A percentile compares a stretch with the other conserved stretches of the same genome.
These are phyloP conservation scores for Epizoanthus scotinus DNA, from an alignment of 92 coral and sea anemone species.

Conservation along the genomic window DNA sequence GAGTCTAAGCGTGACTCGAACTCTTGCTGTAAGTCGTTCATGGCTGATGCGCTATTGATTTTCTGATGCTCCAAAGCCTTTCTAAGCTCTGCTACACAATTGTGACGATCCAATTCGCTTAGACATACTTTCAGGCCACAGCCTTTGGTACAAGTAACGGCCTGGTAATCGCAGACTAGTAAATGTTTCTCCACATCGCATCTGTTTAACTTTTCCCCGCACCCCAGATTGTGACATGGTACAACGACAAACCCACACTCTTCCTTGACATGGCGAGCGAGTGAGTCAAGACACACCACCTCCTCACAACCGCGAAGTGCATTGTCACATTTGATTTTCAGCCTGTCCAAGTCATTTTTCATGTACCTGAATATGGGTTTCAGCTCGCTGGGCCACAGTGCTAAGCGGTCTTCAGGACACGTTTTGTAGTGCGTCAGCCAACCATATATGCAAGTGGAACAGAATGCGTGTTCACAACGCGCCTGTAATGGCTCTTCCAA, in stretches of 20 bases:
- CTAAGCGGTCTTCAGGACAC: slow-evolving; percentile 86
- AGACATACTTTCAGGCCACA: slow-evolving; percentile 81
- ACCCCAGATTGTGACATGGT: slow-evolving; percentile 73
- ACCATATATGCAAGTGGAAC: slow-evolving; percentile 74
- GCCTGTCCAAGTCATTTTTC: slow-evolving; percentile 77
- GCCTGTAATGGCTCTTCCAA: slow-evolving; percentile 88
- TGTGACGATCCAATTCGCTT: slow-evolving; percentile 72
- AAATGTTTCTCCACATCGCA: slow-evolving; percentile 76
- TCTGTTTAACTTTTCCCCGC: slow-evolving; percentile 68
- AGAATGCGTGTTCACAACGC: slow-evolving; percentile 90
- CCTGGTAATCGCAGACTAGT: slow-evolving; percentile 66
- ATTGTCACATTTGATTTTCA: slow-evolving; percentile 83
- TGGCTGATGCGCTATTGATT: slow-evolving; percentile 32
- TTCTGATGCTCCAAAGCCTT: slow-evolving; percentile 69
- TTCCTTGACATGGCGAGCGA: slow-evolving; percentile 75
- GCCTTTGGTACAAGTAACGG: slow-evolving; percentile 75
- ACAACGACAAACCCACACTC: slow-evolving; percentile 78
- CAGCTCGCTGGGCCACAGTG: slow-evolving; percentile 88
- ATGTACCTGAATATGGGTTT: slow-evolving; percentile 86
- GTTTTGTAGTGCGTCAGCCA: slow-evolving; percentile 87
- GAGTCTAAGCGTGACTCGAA: slow-evolving; percentile 77
- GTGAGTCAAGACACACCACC: slow-evolving; percentile 69
- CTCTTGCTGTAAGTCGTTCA: slow-evolving; percentile 63
- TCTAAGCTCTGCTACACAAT: slow-evolving; percentile 78
- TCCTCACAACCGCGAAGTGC: slow-evolving; percentile 75